Evolutionary conservation across 2,113 vertebrate species (phyloP), one percentile per base, ranked within the genome.

Genomic region (Dasypus novemcinctus): DNA sequence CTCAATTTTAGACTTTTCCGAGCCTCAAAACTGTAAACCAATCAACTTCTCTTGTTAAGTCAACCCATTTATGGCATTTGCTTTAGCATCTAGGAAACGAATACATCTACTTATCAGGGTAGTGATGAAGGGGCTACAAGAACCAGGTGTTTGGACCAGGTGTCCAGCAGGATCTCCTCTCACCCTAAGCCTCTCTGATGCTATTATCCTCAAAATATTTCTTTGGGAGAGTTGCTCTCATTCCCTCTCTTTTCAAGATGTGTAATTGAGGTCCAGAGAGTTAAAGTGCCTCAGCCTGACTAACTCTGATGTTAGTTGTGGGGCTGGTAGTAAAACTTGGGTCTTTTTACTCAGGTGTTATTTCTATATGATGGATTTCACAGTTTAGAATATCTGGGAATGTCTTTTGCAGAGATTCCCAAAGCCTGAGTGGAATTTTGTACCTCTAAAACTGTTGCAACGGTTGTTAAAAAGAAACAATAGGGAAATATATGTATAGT

Each of bases 401-500:
- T 96, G 94, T 64, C 72, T 96, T 97, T 95, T 94, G 78, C 96
- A 97, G 97, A 97, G 78, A 79, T 94, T 95, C 85, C 54, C 88
- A 86, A 68, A 95, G 84, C 27, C 46, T 54, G 17, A 52, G 20
- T 80, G 29, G 68, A 87, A 75, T 57, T 92, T 93, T 94, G 76
- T 92, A 57, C 63, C 64, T 33, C 75, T 76, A 5, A 88, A 79
- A 43, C 10, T 59, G 76, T 81, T 52, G 68, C 63, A 43, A 75
- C 68, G 33, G 4, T 71, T 87, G 75, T 75, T 79, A 61, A 74
- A 75, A 82, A 68, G 76, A 85, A 87, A 52, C 36, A 52, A 74
- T 79, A 61, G 75, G 33, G 46, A 66, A 72, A 63, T 31, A 66
- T n/a, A 52, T 10, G 33, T 18, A 1, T 61, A 54, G 36, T 82